phyloP scores from a whole-genome alignment of 2,888 invertebrate genomes.

The Cecidostiba fungosa region DNA sequence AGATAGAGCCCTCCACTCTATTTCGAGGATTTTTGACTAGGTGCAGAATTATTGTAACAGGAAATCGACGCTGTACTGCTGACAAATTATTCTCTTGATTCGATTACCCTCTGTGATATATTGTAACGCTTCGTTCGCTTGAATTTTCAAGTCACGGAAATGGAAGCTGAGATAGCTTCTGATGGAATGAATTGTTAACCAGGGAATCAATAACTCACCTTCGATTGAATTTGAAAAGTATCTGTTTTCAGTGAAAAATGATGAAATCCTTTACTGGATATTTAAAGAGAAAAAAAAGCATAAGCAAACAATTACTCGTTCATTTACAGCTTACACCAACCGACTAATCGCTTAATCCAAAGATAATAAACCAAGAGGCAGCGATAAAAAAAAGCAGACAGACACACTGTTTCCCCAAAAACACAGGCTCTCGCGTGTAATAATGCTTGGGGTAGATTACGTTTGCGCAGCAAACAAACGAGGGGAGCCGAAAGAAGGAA shows the following conservation, averaged over 20 bases:
- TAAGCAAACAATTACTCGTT: neutral
- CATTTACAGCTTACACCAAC: neutral
- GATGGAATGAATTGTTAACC: neutral
- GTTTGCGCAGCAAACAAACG: conserved; percentile 41
- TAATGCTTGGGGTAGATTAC: conserved; percentile 19
- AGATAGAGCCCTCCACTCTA: neutral
- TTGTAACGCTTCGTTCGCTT: neutral
- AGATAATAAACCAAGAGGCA: neutral
- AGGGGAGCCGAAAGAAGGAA: conserved; percentile 1
- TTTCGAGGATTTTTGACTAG: neutral
- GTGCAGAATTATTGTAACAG: neutral
- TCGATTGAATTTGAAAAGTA: neutral
- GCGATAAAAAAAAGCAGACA: conserved; percentile 12
- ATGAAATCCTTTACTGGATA: no score
- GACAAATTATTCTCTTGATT: neutral
- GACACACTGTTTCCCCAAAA: conserved; percentile 3
- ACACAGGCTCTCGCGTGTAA: neutral
- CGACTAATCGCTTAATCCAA: conserved; percentile 28
- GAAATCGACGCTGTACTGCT: neutral
- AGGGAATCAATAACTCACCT: neutral
- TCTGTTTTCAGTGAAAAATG: no score
- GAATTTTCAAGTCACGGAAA: neutral
- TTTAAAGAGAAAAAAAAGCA: neutral
- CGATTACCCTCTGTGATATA: neutral
- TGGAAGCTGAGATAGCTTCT: neutral